These are phyloP conservation scores for Clivina fossor DNA, from an alignment of 2,888 invertebrate genomes.

Conservation along the genomic window DNA sequence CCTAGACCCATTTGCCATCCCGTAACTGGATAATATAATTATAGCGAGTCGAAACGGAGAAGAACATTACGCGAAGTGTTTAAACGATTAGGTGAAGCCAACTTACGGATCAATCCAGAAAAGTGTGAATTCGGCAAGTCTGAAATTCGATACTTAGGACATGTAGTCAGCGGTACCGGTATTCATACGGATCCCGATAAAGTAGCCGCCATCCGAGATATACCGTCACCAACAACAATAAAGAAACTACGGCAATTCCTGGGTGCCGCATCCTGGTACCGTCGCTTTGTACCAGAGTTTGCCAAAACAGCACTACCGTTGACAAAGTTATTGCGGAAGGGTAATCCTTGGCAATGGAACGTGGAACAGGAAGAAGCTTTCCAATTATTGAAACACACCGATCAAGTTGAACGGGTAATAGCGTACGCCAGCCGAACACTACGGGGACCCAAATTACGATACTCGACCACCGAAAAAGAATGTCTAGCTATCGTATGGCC, in stretches of 20 bases:
- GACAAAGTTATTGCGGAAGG: background rate
- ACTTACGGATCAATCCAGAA: slow-evolving; percentile 35
- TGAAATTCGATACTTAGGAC: slow-evolving; percentile 37
- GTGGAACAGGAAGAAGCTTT: slow-evolving; percentile 39
- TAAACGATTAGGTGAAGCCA: slow-evolving; percentile 31
- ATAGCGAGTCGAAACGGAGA: slow-evolving; percentile 31
- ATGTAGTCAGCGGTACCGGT: slow-evolving; percentile 23
- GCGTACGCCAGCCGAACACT: slow-evolving; percentile 29
- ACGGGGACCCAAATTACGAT: slow-evolving; percentile 9
- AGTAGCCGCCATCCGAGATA: slow-evolving; percentile 30
- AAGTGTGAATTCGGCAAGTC: slow-evolving; percentile 38
- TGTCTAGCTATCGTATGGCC: slow-evolving; percentile 30
- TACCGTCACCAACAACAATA: slow-evolving; percentile 3
- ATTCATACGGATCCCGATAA: slow-evolving; percentile 25
- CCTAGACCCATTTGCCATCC: slow-evolving; percentile 38
- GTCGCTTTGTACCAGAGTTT: slow-evolving; percentile 12
- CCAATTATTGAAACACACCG: slow-evolving; percentile 9
- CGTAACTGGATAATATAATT: slow-evolving; percentile 43
- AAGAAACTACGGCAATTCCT: slow-evolving; percentile 39
- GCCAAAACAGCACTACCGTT: background rate
- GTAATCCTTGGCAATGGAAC: slow-evolving; percentile 33
- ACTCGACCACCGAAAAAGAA: slow-evolving; percentile 24
- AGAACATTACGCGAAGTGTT: slow-evolving; percentile 36
- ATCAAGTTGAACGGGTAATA: slow-evolving; percentile 24
- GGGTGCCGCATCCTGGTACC: slow-evolving; percentile 38